Base-by-base conservation (phyloP, 2,888 invertebrate genomes). In the Baccha elongata region DNA sequence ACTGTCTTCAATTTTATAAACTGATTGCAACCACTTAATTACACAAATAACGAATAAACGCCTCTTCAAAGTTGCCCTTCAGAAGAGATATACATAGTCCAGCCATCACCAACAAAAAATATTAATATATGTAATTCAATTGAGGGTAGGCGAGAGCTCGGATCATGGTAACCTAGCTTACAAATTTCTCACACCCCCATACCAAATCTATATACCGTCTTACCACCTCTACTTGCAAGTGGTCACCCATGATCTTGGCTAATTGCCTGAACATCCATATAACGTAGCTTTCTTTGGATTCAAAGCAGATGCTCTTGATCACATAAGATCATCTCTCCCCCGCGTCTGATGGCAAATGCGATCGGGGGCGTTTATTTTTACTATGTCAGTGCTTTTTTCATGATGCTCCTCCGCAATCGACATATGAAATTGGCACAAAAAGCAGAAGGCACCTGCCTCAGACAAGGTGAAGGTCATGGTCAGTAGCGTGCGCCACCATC, bases 141-240 rank as follows among this genome's bases (percentile, higher is more conserved):
- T 73, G 74, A 80, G 80, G 80, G 80, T 80, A 80, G 69, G 80
- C 80, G 69, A 80, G 69, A 65, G 64, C 64, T 64, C 80, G 69
- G 62, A 64, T 80, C 62, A 64, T 42, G 19, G 2, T 10, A 15
- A 50, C 53, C 73, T 46, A 53, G 50, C 50, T 55, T 55, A 13
- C 37, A 13, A 69, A 68, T 69, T 80, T 80, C 80, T 50, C 80
- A 80, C 80, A 80, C 80, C 80, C 74, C 74, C 80, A 69, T 65
- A 65, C 23, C 8, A 32, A 23, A 23, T 3, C 3, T 23, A 5
- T 23, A 4, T 23, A 23, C 23, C n/a, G n/a, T n/a, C n/a, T n/a
- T 23, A 26, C 29, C 52, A 37, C 68, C 58, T 37, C 19, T 23
- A 37, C 21, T 46, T 6, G 0, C 32, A 13, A 40, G 40, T 19